Evolutionary conservation across 2,797 vertebrate species (phyloP).

Genomic region (Staurois parvus): DNA sequence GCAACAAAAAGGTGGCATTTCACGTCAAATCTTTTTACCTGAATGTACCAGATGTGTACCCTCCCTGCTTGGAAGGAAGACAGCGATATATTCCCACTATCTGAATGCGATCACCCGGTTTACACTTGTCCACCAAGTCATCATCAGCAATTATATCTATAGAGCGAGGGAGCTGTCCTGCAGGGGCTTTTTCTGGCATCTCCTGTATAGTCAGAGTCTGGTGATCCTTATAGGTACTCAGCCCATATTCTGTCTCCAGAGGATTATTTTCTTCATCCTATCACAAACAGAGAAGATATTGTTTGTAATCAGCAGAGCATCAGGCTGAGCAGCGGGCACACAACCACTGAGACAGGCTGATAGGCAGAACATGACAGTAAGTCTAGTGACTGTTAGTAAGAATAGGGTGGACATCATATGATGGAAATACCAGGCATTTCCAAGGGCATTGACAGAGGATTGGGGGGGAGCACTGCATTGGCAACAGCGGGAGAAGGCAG

Average conservation of each 20-base stretch:
- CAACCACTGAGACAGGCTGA: too few relatives aligned
- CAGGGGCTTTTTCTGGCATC: conserved; percentile 75
- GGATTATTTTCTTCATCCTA: conserved; percentile 78
- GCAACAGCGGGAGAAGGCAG: too few relatives aligned
- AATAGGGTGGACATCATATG: too few relatives aligned
- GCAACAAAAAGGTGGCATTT: too few relatives aligned
- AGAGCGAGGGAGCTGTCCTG: conserved; percentile 73
- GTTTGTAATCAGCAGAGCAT: too few relatives aligned
- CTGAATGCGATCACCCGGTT: conserved; percentile 74
- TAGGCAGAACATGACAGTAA: too few relatives aligned
- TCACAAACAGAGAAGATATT: not conserved
- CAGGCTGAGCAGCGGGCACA: too few relatives aligned
- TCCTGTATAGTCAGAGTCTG: conserved; percentile 75
- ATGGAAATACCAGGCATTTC: too few relatives aligned
- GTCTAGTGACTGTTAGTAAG: too few relatives aligned
- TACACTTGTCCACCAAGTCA: conserved; percentile 72
- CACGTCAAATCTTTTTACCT: conserved; percentile 18
- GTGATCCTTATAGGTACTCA: conserved; percentile 67
- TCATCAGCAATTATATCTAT: conserved; percentile 71
- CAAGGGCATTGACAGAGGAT: too few relatives aligned
- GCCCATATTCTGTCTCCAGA: conserved; percentile 73
- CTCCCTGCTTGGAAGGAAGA: conserved; percentile 72
- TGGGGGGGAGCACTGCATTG: too few relatives aligned
- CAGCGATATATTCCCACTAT: conserved; percentile 73
- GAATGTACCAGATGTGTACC: conserved; percentile 73